Base-by-base conservation (phyloP, 2,888 invertebrate species). In the Acronicta psi region DNA sequence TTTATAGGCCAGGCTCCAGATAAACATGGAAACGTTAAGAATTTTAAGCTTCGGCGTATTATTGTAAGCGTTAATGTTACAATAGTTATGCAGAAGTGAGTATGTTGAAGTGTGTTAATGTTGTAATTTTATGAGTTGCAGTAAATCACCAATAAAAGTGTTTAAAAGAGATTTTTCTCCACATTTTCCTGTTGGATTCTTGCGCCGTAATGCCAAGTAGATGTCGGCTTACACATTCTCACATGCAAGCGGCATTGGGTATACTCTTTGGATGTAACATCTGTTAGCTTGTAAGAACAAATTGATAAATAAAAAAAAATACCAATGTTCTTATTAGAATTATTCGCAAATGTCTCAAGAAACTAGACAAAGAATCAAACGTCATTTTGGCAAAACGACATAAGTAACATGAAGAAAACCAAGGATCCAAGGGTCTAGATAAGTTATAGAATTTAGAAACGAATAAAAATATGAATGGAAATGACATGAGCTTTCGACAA, bases 101-200 rank as follows among this genome's bases (percentile, higher is more conserved):
- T 50, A 40, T 56, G 45, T 49, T 31, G 29, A 60, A 59, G 29
- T 46, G 41, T 65, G 43, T 43, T 67, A 56, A 61, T 63, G 34
- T 29, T 36, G 34, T 62, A 50, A 29, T 57, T 63, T 42, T 50
- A 53, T 52, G 17, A 31, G 38, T 31, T 31, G 55, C 17, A 25
- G 54, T 31, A 23, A 41, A 3, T 43, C 17, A 36, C 3, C 18
- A 23, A 42, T 16, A 29, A 0, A 18, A 38, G 17, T 49, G 23
- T n/a, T 41, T 2, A 3, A 10, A 40, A 58, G 17, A 49, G 47
- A 17, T n/a, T 54, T 56, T 54, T 40, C 17, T 63, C 51, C 0
- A 18, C 13, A n/a, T 55, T 69, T 69, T 69, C 65, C 69, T 68
- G 59, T 55, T 69, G 37, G 47, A 55, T 31, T 40, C 25, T 37